Percentiles rank a stretch among this genome's conserved stretches.
These are phyloP conservation scores for Malacosoma neustria DNA, from an alignment of 2,888 invertebrate genomes.

Conservation along the genomic window DNA sequence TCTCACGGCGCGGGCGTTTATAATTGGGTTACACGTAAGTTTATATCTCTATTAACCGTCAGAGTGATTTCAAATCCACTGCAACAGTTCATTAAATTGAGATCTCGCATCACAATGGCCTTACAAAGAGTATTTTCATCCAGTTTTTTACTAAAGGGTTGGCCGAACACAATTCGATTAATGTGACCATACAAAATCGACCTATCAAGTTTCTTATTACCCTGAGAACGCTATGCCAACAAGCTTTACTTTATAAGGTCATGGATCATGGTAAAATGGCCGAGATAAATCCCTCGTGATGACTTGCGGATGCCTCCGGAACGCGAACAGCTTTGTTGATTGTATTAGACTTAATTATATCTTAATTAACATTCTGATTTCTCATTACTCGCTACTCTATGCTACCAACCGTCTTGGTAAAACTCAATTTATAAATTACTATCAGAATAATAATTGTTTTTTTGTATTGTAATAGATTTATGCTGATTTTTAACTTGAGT, in stretches of 20 bases:
- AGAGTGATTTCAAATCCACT: slow-evolving; percentile 45
- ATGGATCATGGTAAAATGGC: slow-evolving; percentile 39
- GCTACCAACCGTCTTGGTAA: slow-evolving; percentile 47
- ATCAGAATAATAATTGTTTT: background rate
- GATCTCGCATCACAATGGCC: slow-evolving; percentile 71
- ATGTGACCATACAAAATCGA: slow-evolving; percentile 37
- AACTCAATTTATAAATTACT: background rate
- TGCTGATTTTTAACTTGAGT: background rate
- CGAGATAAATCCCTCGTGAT: slow-evolving; percentile 46
- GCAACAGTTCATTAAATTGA: slow-evolving; percentile 60
- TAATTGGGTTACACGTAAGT: slow-evolving; percentile 1
- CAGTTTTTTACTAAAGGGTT: slow-evolving; percentile 71
- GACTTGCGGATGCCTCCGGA: slow-evolving; percentile 68
- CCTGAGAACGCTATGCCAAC: slow-evolving; percentile 10
- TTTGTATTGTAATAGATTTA: background rate
- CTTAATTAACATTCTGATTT: slow-evolving; percentile 74
- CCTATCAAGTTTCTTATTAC: slow-evolving; percentile 18
- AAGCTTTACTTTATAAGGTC: slow-evolving; percentile 27
- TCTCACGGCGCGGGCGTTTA: no score
- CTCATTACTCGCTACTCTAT: slow-evolving; percentile 71
- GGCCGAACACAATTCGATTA: slow-evolving; percentile 71
- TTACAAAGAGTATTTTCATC: slow-evolving; percentile 60
- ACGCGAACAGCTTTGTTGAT: slow-evolving; percentile 71
- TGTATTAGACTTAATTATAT: slow-evolving; percentile 74
- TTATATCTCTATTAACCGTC: slow-evolving; percentile 60